A percentile compares a stretch with the other conserved stretches of the same genome.
Conservation (phyloP, 2,888 invertebrate species). For the Capitulum mitella region DNA sequence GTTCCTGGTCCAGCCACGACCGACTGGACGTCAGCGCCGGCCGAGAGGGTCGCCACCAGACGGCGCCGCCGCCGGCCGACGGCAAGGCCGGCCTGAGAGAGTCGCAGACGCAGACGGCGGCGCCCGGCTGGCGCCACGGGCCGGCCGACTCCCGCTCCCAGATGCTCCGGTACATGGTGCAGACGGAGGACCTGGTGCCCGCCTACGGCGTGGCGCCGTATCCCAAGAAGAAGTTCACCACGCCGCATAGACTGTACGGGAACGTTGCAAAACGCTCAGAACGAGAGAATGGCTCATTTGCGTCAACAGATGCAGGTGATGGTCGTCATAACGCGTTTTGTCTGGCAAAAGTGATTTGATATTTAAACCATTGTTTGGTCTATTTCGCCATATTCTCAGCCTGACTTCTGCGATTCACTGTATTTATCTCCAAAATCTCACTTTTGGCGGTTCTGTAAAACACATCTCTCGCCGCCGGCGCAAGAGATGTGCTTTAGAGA, state of each 20-base stretch:
- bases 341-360: too few species aligned
- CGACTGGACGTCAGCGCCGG: neutral
- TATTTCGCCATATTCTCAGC: too few species aligned
- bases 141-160: neutral
- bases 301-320: neutral
- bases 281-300: neutral
- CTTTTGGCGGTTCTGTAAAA: too few species aligned
- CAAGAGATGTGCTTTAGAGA: too few species aligned
- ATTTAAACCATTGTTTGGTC: too few species aligned
- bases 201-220: neutral
- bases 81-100: neutral
- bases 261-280: neutral
- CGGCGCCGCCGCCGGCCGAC: neutral
- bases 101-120: slow-evolving; percentile 2
- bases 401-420: too few species aligned
- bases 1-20: slow-evolving; percentile 22
- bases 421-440: too few species aligned
- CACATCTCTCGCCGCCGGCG: too few species aligned
- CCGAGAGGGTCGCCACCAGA: slow-evolving; percentile 6
- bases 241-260: neutral
- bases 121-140: neutral
- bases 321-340: neutral
- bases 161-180: neutral
- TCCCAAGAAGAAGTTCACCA: neutral
- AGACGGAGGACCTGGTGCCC: slow-evolving; percentile 1